Base-by-base conservation (phyloP, 2,797 vertebrate species). In the Sebastes miniatus region DNA sequence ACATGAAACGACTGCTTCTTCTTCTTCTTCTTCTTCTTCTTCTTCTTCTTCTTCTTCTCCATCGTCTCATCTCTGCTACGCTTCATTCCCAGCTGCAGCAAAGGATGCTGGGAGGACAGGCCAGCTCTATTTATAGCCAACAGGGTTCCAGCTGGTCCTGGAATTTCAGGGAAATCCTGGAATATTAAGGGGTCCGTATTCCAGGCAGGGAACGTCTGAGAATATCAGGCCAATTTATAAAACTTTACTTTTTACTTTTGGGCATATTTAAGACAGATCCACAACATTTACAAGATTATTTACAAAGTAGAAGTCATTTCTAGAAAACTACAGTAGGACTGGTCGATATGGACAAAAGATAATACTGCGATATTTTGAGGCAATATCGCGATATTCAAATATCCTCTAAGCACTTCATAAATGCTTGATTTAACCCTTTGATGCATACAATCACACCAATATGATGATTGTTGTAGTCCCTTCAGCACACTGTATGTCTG, bases 51-150 rank as follows among this genome's bases (percentile, higher is more conserved):
- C 69, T 79, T 24, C 76, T 73, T 36, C 77, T 67, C 32, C 76
- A 68, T 85, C 65, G 4, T 78, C 75, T 73, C 16, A 6, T 70
- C 77, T 71, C 73, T 59, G 77, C 16, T 56, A 34, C 57, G 50
- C 54, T 75, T 71, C 52, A 59, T 58, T 58, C 68, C 39, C 75
- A 34, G 27, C 39, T 74, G 31, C 85, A 62, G 78, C 76, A 85
- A 72, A 80, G 80, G 8, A 76, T 79, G 32, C 73, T 79, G 76
- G 83, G 83, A 90, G 75, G 39, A 68, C 54, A 13, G 22, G 32
- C 20, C 36, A 5, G 31, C 29, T 66, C 83, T 87, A 79, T 88
- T 83, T 87, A 83, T 77, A 88, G 83, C 70, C 43, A 39, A 6
- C 57, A 22, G 59, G 14, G 11, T 32, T 58, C 43, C 66, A 63